These are phyloP conservation scores for Meandrina meandrites DNA, from an alignment of 92 coral and sea anemone species.

Conservation along the genomic window DNA sequence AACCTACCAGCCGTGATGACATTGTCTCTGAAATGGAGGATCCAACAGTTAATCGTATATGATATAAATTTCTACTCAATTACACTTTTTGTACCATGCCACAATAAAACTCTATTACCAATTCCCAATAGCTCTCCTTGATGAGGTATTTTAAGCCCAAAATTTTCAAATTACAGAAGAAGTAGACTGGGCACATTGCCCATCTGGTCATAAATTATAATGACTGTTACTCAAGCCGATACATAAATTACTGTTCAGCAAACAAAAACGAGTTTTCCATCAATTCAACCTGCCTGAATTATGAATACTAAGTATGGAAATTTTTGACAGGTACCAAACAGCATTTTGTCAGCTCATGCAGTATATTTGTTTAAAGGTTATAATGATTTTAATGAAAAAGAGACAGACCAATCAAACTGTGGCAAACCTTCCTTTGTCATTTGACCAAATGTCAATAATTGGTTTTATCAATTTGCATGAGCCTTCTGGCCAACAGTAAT, in stretches of 20 bases:
- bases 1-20: slow-evolving; percentile 36
- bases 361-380: slow-evolving; percentile 29
- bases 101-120: neutral
- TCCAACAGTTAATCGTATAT: neutral
- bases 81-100: neutral
- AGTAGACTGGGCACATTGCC: slow-evolving; percentile 5
- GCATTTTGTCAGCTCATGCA: neutral
- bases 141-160: neutral
- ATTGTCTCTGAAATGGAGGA: slow-evolving; percentile 10
- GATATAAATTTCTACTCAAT: neutral
- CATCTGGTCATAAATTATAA: slow-evolving; percentile 23
- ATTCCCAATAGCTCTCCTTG: slow-evolving; percentile 11
- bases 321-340: neutral
- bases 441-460: neutral
- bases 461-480: slow-evolving; percentile 24
- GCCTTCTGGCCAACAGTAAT: neutral
- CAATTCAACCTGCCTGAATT: neutral
- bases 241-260: slow-evolving; percentile 6
- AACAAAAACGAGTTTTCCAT: slow-evolving; percentile 1
- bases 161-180: neutral
- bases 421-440: neutral
- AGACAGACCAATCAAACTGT: slow-evolving; percentile 15
- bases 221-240: slow-evolving; percentile 1
- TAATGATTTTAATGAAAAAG: neutral
- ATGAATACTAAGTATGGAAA: neutral